Percentiles rank a stretch among this genome's conserved stretches.
Conservation (phyloP, 2,888 invertebrate species). For the Oligia fasciuncula region DNA sequence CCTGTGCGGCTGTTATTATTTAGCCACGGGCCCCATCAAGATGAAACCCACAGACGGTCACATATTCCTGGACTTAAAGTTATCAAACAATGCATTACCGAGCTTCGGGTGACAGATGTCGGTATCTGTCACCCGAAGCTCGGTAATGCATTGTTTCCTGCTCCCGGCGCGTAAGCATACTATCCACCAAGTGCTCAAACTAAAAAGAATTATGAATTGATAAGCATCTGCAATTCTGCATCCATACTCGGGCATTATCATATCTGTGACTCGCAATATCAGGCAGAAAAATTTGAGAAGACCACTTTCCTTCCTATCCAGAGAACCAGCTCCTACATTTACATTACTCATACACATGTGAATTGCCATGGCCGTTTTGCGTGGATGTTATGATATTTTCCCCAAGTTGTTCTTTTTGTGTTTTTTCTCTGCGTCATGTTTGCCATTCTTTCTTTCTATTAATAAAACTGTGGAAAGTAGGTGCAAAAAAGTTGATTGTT, state of each 20-base stretch:
- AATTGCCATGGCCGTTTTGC: not conserved
- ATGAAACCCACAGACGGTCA: too few species aligned
- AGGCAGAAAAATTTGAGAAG: not conserved
- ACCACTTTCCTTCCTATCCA: not conserved
- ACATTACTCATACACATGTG: not conserved
- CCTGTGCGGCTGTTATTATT: too few species aligned
- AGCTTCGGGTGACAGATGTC: too few species aligned
- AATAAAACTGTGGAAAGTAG: conserved; percentile 7
- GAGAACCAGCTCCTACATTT: not conserved
- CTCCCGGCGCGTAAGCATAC: not conserved
- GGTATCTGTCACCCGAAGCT: not conserved
- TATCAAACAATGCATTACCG: too few species aligned
- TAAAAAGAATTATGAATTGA: not conserved
- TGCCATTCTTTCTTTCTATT: not conserved
- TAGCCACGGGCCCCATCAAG: too few species aligned
- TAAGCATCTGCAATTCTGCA: not conserved
- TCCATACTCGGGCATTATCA: not conserved
- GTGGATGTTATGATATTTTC: not conserved
- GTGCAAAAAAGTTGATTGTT: not conserved
- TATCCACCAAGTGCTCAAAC: not conserved
- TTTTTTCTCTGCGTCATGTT: not conserved
- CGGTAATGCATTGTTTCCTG: not conserved
- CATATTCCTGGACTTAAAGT: too few species aligned
- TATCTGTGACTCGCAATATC: not conserved
- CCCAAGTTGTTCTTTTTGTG: not conserved